phyloP scores from a whole-genome alignment of 2,888 invertebrate genomes.

The Aspidiotus destructor region DNA sequence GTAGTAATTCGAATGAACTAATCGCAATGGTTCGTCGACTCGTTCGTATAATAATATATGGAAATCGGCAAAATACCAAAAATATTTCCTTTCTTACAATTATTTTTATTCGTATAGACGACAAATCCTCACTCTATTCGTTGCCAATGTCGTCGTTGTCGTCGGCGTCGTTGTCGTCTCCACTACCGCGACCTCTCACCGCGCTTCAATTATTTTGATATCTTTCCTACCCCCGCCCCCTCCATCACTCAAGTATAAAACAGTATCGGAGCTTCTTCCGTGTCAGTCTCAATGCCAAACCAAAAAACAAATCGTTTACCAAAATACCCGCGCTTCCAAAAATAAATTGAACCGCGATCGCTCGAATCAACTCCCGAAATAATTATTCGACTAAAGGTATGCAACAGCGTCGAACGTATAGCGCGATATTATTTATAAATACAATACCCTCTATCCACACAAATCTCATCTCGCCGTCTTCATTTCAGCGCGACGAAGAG shows the following conservation, averaged over 20 bases:
- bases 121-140: no score
- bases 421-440: no score
- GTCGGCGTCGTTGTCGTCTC: neutral
- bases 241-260: no score
- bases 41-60: no score
- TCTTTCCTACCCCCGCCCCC: neutral
- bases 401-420: neutral
- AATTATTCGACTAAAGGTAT: neutral
- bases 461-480: no score
- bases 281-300: neutral
- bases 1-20: no score
- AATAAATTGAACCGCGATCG: neutral
- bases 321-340: neutral
- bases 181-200: neutral
- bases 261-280: neutral
- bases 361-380: neutral
- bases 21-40: no score
- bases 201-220: neutral
- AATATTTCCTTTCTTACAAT: no score
- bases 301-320: conserved; percentile 1
- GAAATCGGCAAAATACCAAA: no score
- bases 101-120: no score
- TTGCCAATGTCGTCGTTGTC: neutral
- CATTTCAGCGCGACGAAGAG: no score
- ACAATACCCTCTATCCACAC: no score